phyloP scores from a whole-genome alignment of 2,797 vertebrate species.

The Mareca penelope region DNA sequence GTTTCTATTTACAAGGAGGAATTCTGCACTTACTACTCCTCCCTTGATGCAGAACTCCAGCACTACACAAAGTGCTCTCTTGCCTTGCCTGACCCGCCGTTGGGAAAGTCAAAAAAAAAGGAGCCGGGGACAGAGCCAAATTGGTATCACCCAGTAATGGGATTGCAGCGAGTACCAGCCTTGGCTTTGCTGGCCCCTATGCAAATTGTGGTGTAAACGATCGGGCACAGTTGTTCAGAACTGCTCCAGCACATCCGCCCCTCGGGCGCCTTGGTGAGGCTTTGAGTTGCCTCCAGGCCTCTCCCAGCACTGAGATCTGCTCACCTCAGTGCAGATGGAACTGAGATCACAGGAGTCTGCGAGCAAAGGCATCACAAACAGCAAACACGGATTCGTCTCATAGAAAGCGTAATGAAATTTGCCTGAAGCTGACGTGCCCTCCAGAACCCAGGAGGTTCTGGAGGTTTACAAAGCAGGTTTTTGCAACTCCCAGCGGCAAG shows the following conservation, averaged over 20 bases:
- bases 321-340: neutral
- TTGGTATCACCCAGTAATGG: neutral
- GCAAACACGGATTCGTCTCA: neutral
- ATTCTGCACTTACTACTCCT: fast-evolving
- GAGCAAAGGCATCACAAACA: neutral
- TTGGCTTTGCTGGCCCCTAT: neutral
- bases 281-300: neutral
- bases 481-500: neutral
- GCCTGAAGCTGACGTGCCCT: fast-evolving
- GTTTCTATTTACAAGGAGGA: neutral
- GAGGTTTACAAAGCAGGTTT: fast-evolving
- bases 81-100: fast-evolving
- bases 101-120: neutral
- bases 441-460: neutral
- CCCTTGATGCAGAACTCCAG: neutral
- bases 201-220: no score
- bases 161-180: neutral
- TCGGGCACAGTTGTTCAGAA: neutral
- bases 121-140: neutral
- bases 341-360: neutral
- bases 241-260: neutral
- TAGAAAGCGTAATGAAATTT: neutral
- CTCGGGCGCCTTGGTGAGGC: fast-evolving
- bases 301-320: neutral
- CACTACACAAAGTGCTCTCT: no score